Evolutionary conservation across 2,888 invertebrate species (phyloP), one percentile per base, ranked within the genome.

Genomic region (Allophyes oxyacanthae): DNA sequence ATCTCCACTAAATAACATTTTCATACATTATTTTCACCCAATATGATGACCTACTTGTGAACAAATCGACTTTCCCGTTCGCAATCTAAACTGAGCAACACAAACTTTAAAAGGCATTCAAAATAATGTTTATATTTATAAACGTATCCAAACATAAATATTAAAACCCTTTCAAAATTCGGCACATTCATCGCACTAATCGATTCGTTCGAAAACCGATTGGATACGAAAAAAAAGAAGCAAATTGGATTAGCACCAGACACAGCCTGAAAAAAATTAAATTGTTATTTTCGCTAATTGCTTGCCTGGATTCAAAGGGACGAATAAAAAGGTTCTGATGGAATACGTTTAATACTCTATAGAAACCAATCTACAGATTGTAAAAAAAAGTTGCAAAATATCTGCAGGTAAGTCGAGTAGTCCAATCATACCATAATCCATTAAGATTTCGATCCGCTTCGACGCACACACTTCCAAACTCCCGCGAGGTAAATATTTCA

Each of bases 381-480:
- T 48, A 57, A 57, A 71, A 76, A 81, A 84, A 85, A 84, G 81
- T 81, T 77, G 79, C 77, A 78, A 88, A 88, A 86, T 83, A 86
- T 80, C 79, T 72, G 70, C 87, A 91, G 91, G 90, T 90, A 89
- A 87, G 84, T 78, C 84, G 83, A 88, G 83, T 84, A 81, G 88
- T 85, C 89, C 88, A 92, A 93, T 94, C 90, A 90, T 89, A 88
- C 81, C 86, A 91, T 93, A 92, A 94, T 94, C 92, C 93, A 93
- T 94, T 93, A 93, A 89, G 92, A 94, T 92, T 94, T 92, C 78
- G 85, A 87, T 78, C 64, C 90, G 88, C 89, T 84, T 79, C 88
- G 87, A 70, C 85, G 91, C 89, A 87, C 91, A 86, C 90, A 90
- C 89, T 92, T 90, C 86, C 87, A 85, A 90, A 91, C 87, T 90